phyloP scores from a whole-genome alignment of 2,888 invertebrate species.

The Campoplex capitator region DNA sequence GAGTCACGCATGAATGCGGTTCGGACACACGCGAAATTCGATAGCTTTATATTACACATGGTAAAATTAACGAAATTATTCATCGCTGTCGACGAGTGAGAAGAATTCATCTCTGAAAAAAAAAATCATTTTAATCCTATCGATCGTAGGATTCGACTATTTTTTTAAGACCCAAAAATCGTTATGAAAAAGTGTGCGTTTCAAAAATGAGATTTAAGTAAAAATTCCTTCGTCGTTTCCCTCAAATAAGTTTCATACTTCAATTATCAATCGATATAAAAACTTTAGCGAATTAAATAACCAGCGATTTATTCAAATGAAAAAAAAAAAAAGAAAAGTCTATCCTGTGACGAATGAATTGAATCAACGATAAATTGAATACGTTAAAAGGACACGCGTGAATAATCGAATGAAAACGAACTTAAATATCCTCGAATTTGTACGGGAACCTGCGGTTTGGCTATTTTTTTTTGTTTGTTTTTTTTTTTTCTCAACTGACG shows the following conservation, averaged over 20 bases:
- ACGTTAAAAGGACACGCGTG: not conserved
- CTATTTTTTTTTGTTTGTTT: not conserved
- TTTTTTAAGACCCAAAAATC: not conserved
- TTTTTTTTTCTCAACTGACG: not conserved
- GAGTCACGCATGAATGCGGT: constrained; percentile 6
- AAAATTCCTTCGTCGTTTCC: not conserved
- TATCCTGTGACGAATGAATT: not conserved
- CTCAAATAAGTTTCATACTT: not conserved
- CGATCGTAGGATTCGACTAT: not conserved
- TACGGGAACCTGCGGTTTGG: not conserved
- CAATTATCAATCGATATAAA: no score
- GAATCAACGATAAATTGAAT: not conserved
- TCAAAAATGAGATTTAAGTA: not conserved
- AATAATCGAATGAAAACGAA: not conserved
- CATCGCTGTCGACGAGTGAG: not conserved
- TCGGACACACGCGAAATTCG: constrained; percentile 10
- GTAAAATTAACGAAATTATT: constrained; percentile 9
- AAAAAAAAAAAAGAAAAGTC: not conserved
- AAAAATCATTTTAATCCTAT: not conserved
- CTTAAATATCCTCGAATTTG: not conserved
- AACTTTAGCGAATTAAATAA: no score
- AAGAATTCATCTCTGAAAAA: not conserved
- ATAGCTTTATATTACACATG: not conserved
- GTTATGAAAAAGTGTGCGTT: not conserved
- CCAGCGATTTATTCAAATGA: not conserved